Percentiles rank a stretch among this genome's conserved stretches.
Evolutionary conservation across 2,888 invertebrate genomes (phyloP).

Genomic region (Geotrupes spiniger): DNA sequence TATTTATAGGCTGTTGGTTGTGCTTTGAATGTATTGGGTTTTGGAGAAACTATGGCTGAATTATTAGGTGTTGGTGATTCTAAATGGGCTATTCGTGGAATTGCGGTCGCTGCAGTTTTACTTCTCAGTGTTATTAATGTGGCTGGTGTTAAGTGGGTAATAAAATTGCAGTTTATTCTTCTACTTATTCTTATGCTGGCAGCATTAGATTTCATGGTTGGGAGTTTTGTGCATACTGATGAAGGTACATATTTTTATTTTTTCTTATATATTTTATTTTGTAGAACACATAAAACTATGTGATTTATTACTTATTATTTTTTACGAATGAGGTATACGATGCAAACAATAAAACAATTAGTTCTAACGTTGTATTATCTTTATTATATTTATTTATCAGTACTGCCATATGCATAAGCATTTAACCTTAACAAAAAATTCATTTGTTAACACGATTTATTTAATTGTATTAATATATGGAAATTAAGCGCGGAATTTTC

Average conservation of each 20-base stretch:
- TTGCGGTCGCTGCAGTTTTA: slow-evolving; percentile 84
- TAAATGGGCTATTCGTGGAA: slow-evolving; percentile 80
- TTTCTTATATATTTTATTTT: no score
- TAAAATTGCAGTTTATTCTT: slow-evolving; percentile 88
- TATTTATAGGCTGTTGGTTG: slow-evolving; percentile 85
- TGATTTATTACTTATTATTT: no score
- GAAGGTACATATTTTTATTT: slow-evolving; percentile 56
- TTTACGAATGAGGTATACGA: no score
- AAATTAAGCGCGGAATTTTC: no score
- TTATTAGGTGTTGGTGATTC: slow-evolving; percentile 70
- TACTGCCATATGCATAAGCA: no score
- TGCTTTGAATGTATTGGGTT: slow-evolving; percentile 93
- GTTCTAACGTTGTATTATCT: no score
- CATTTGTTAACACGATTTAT: no score
- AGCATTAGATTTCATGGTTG: slow-evolving; percentile 90
- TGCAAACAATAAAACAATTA: no score
- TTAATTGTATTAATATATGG: no score
- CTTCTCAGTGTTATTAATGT: slow-evolving; percentile 87
- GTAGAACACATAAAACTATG: no score
- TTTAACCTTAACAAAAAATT: no score
- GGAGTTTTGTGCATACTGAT: slow-evolving; percentile 78
- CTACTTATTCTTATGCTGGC: slow-evolving; percentile 83
- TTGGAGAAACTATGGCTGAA: slow-evolving; percentile 93
- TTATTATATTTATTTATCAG: no score
- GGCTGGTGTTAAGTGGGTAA: slow-evolving; percentile 97